phyloP scores from a whole-genome alignment of 2,888 invertebrate species.

The Folsomia manolachei region DNA sequence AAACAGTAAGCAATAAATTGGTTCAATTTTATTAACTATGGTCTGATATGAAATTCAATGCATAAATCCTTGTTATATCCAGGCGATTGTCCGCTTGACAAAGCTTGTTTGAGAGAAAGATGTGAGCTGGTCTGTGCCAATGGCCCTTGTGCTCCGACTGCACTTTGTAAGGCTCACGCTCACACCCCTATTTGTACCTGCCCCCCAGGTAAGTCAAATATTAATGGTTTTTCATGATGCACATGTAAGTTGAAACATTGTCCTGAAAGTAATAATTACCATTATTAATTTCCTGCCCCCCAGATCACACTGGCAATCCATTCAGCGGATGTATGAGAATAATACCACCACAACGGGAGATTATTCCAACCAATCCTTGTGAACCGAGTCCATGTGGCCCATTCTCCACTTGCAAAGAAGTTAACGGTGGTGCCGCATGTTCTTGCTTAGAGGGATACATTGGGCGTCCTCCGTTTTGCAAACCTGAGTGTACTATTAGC shows the following conservation, averaged over 20 bases:
- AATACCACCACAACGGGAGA: no score
- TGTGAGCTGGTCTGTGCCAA: constrained; percentile 74
- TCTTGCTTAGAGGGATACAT: constrained; percentile 59
- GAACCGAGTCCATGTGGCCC: constrained; percentile 65
- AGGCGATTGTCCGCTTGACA: constrained; percentile 32
- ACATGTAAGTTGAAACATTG: no score
- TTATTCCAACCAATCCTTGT: constrained; percentile 44
- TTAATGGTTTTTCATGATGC: no score
- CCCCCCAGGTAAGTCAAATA: no score
- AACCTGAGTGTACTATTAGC: constrained; percentile 64
- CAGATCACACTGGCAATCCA: constrained; percentile 40
- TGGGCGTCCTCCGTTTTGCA: constrained; percentile 55
- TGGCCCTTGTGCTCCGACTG: constrained; percentile 61
- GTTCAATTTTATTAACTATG: constrained; percentile 1
- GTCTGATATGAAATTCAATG: no score
- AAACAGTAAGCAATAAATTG: constrained; percentile 51
- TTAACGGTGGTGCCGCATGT: constrained; percentile 67
- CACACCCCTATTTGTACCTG: constrained; percentile 80
- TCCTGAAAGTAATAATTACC: no score
- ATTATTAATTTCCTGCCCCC: constrained; percentile 63
- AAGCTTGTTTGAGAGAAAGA: constrained; percentile 52
- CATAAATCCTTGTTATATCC: no score
- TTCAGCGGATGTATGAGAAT: constrained; percentile 30
- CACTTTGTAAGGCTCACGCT: constrained; percentile 74
- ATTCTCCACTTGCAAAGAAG: constrained; percentile 66